A percentile compares a stretch with the other conserved stretches of the same genome.
These are phyloP conservation scores for Lepus timidus DNA, from an alignment of 2,113 vertebrate genomes.

Conservation along the genomic window DNA sequence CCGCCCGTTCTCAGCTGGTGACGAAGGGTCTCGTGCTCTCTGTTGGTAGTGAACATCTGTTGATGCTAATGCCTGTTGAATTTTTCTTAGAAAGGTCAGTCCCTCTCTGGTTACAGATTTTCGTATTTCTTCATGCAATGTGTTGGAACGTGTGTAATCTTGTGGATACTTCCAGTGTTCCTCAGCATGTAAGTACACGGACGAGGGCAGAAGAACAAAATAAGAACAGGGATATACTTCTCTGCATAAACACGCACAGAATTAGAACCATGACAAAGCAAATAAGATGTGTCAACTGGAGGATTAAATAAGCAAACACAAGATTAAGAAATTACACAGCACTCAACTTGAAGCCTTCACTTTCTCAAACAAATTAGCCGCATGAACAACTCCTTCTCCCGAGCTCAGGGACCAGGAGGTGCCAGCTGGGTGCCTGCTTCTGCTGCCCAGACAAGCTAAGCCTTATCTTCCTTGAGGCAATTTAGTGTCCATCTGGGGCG, in stretches of 20 bases:
- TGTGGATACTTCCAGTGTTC: background rate
- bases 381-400: background rate
- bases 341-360: constrained; percentile 33
- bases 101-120: constrained; percentile 84
- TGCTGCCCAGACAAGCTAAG: background rate
- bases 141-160: constrained; percentile 79
- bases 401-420: constrained; percentile 5
- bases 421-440: background rate
- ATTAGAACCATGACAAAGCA: constrained; percentile 77
- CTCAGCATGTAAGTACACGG: accelerated
- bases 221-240: background rate
- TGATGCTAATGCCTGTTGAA: constrained; percentile 83
- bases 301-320: constrained; percentile 80
- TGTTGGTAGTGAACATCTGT: constrained; percentile 83
- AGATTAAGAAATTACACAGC: constrained; percentile 76
- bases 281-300: constrained; percentile 69
- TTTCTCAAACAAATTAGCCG: constrained; percentile 17
- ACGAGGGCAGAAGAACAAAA: background rate
- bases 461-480: background rate
- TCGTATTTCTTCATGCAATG: constrained; percentile 77
- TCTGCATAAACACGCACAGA: constrained; percentile 38
- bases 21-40: constrained; percentile 85
- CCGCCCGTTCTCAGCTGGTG: constrained; percentile 80
- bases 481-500: background rate
- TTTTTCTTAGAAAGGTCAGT: constrained; percentile 90